phyloP scores from a whole-genome alignment of 1,140 invertebrate species.

The Pseudomyrmex flavicornis region DNA sequence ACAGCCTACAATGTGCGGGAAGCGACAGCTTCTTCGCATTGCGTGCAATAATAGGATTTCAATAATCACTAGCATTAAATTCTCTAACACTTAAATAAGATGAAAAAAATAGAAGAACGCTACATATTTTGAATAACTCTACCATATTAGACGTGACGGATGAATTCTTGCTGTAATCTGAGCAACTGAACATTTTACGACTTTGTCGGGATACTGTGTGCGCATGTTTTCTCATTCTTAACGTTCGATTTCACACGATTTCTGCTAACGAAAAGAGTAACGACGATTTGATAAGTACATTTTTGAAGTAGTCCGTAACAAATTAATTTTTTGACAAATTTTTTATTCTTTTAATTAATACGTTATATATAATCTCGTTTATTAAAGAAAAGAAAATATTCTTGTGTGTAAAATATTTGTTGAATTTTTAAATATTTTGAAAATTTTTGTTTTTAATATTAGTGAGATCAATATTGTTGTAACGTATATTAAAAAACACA shows the following conservation, averaged over 20 bases:
- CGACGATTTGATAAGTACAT: too few species aligned
- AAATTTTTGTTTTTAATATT: slow-evolving; percentile 11
- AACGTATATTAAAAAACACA: slow-evolving; percentile 55
- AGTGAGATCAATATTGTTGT: slow-evolving; percentile 49
- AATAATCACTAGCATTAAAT: slow-evolving; percentile 48
- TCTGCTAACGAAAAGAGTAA: background rate
- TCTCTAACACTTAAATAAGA: slow-evolving; percentile 44
- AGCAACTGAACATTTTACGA: slow-evolving; percentile 23
- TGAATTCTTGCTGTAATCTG: slow-evolving; percentile 9
- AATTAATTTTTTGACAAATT: too few species aligned
- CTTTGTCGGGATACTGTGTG: background rate
- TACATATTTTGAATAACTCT: slow-evolving; percentile 58
- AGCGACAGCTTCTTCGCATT: slow-evolving; percentile 15
- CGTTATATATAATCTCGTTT: background rate
- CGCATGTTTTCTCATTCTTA: slow-evolving; percentile 7
- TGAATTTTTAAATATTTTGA: slow-evolving; percentile 20
- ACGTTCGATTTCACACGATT: background rate
- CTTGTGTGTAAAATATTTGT: slow-evolving; percentile 16
- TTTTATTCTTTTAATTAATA: background rate
- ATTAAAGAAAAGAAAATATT: background rate
- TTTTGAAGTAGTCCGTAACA: too few species aligned
- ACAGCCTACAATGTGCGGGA: slow-evolving; percentile 28
- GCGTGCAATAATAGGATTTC: slow-evolving; percentile 49
- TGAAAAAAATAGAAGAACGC: slow-evolving; percentile 11
- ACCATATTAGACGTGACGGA: slow-evolving; percentile 33